Evolutionary conservation across 2,113 vertebrate genomes (phyloP).

Genomic region (Forbesichthys papilliferus): DNA sequence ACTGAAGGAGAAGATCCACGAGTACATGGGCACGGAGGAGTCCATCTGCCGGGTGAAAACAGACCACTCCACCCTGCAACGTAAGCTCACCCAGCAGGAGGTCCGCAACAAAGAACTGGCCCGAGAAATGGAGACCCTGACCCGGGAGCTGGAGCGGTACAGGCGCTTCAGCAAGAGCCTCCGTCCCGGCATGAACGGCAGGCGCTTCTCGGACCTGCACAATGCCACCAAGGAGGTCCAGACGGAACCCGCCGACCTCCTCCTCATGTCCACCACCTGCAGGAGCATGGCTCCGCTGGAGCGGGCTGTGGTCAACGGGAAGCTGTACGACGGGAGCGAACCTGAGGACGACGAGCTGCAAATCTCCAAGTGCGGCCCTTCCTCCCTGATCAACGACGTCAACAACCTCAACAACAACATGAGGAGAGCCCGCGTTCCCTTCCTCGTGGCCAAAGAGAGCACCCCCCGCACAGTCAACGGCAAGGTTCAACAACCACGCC

Average conservation of each 20-base stretch:
- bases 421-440: conserved; percentile 82
- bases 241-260: conserved; percentile 84
- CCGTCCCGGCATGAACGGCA: conserved; percentile 86
- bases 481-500: conserved; percentile 77
- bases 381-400: conserved; percentile 77
- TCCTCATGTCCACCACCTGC: conserved; percentile 80
- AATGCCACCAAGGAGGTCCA: conserved; percentile 93
- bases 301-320: conserved; percentile 83
- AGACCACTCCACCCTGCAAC: conserved; percentile 87
- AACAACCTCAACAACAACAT: conserved; percentile 85
- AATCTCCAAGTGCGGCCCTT: conserved; percentile 76
- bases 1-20: conserved; percentile 95
- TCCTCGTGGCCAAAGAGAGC: conserved; percentile 84
- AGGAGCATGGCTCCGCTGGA: conserved; percentile 84
- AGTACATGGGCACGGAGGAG: conserved; percentile 91
- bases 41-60: conserved; percentile 86
- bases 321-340: conserved; percentile 83
- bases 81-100: conserved; percentile 92
- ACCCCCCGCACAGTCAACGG: conserved; percentile 79
- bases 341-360: conserved; percentile 79
- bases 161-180: conserved; percentile 89
- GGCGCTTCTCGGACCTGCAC: conserved; percentile 90
- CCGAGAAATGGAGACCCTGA: conserved; percentile 92
- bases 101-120: conserved; percentile 90
- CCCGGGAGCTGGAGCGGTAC: conserved; percentile 90